Percentiles rank a stretch among this genome's conserved stretches.
These are phyloP conservation scores for Mormyrops boulengeri DNA, from an alignment of 2,797 vertebrate genomes.

Conservation along the genomic window DNA sequence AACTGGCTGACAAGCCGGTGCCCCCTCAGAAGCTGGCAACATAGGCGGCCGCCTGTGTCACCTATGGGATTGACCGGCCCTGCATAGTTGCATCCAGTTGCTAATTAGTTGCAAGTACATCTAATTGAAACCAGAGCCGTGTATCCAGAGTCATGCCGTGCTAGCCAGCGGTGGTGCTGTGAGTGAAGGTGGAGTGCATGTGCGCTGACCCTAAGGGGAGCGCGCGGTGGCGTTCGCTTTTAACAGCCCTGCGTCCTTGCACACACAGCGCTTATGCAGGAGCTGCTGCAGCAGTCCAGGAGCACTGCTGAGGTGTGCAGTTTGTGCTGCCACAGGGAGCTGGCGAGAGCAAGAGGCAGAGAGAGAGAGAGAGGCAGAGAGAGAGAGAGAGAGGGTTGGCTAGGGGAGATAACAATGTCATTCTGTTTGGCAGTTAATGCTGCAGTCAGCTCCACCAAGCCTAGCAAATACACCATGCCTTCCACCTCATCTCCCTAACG, in stretches of 20 bases:
- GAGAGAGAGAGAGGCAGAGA: neutral
- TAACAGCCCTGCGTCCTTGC: slow-evolving; percentile 78
- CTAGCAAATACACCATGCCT: slow-evolving; percentile 51
- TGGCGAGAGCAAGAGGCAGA: neutral
- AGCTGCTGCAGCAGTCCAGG: slow-evolving; percentile 70
- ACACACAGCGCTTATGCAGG: slow-evolving; percentile 77
- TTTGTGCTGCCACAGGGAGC: slow-evolving; percentile 72
- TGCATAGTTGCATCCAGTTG: neutral
- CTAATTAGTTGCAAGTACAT: neutral
- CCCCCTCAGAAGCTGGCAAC: neutral
- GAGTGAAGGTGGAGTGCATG: slow-evolving; percentile 35
- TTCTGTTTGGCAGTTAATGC: slow-evolving; percentile 76
- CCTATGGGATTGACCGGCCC: neutral
- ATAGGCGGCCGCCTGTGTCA: neutral
- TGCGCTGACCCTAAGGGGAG: slow-evolving; percentile 52
- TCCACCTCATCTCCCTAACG: slow-evolving; percentile 40
- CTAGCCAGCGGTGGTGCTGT: neutral
- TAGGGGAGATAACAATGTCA: slow-evolving; percentile 77
- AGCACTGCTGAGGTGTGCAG: slow-evolving; percentile 83
- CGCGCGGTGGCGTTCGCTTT: slow-evolving; percentile 76
- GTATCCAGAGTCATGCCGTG: neutral
- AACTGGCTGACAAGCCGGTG: neutral
- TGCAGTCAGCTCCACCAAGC: slow-evolving; percentile 77
- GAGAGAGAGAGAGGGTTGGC: slow-evolving; percentile 36
- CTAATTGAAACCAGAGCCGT: neutral